Evolutionary conservation across 2,888 invertebrate genomes (phyloP), one percentile per base, ranked within the genome.

Genomic region (Chaitophorus viminalis): DNA sequence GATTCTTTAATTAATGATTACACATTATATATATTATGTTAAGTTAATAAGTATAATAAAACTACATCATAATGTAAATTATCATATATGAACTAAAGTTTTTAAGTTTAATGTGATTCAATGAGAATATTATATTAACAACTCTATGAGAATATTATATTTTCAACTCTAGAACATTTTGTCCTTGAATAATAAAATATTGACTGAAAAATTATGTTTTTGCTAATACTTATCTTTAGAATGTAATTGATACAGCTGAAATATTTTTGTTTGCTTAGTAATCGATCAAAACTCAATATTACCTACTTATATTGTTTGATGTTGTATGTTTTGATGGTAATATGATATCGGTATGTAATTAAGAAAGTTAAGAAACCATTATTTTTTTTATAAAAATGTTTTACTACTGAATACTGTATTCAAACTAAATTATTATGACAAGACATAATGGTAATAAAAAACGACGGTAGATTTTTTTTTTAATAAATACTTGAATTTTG

Each of bases 181-280:
- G 11, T 39, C 79, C 65, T 81, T 68, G 46, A 81, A 70, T 39
- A 31, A 81, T 70, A 31, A 70, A 70, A 46, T 81, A 68, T 39
- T 81, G 68, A 46, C 68, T 31, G 70, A 81, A 81, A 70, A 81
- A 70, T 81, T 8, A 1, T 70, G 1, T n/a, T 78, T 78, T 78
- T 33, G 3, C 9, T 17, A 11, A 9, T 14, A 46, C 14, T 46
- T 25, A 78, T 33, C 1, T 31, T 33, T 54, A 5, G 31, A 14
- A 14, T 33, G 46, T 25, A 18, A 77, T 6, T 46, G 2, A 4
- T 18, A 3, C 3, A 60, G 25, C 3, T 60, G 21, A 60, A 6
- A 60, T 60, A 60, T 9, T 21, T 60, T 3, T 9, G 60, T 21
- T 14, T 9, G 6, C 60, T 2, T 60, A 1, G 11, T 39, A 39